Percentiles rank a stretch among this genome's conserved stretches.
Conservation (phyloP, 2,797 vertebrate species). For the Coreius guichenoti region DNA sequence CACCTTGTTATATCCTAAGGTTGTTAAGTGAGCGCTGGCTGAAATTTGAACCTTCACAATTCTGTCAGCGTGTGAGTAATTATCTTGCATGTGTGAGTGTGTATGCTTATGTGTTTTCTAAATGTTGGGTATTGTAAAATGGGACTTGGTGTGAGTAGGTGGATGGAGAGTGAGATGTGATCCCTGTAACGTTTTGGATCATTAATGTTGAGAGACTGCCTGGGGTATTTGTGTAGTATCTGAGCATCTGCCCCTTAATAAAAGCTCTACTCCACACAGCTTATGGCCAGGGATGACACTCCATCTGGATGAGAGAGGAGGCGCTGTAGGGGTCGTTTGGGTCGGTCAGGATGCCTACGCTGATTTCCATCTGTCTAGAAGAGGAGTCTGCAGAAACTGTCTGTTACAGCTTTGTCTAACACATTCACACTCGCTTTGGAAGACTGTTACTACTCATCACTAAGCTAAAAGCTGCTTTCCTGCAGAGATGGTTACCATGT, state of each 20-base stretch:
- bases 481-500: background rate
- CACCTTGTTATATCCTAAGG: conserved; percentile 41
- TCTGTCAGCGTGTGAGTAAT: conserved; percentile 5
- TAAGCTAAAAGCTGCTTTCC: conserved; percentile 9
- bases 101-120: background rate
- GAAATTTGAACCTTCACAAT: conserved; percentile 5
- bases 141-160: conserved; percentile 23
- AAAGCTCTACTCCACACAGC: conserved; percentile 64
- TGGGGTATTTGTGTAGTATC: conserved; percentile 63
- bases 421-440: conserved; percentile 49
- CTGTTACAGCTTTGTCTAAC: conserved; percentile 48
- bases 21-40: conserved; percentile 37
- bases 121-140: conserved; percentile 11
- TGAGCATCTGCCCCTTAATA: conserved; percentile 65
- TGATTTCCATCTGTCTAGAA: conserved; percentile 70
- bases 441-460: conserved; percentile 52
- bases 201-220: conserved; percentile 65
- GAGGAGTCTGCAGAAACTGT: conserved; percentile 22
- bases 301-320: conserved; percentile 68
- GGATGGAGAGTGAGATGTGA: conserved; percentile 49
- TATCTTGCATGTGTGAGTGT: background rate
- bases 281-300: conserved; percentile 62
- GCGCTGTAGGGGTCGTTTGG: conserved; percentile 38
- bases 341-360: conserved; percentile 48
- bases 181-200: conserved; percentile 62